Conservation (phyloP, 2,113 vertebrate genomes). For the Illadopsis cleaveri region DNA sequence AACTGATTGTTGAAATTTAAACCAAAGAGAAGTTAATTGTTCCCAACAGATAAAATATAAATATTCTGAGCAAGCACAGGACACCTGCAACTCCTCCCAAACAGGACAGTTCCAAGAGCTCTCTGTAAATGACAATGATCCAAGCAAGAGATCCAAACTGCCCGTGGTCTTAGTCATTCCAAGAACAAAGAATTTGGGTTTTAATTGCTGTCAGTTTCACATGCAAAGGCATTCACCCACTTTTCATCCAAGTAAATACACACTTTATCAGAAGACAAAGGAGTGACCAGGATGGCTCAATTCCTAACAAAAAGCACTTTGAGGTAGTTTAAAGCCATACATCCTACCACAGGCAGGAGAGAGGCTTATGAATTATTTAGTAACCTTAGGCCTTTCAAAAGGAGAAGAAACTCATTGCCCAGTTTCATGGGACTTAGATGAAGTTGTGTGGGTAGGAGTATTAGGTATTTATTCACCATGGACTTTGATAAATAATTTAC, state of each 20-base stretch:
- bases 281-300: constrained; percentile 45
- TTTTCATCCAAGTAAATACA: constrained; percentile 38
- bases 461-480: constrained; percentile 70
- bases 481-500: constrained; percentile 81
- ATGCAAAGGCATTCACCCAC: background rate
- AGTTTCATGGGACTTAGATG: constrained; percentile 64
- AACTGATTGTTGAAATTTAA: background rate
- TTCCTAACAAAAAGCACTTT: constrained; percentile 55
- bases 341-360: constrained; percentile 66
- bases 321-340: constrained; percentile 67
- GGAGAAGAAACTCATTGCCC: constrained; percentile 72
- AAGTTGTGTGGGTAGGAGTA: constrained; percentile 64
- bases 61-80: background rate
- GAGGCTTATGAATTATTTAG: constrained; percentile 75
- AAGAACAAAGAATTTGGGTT: background rate
- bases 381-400: constrained; percentile 71
- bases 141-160: background rate
- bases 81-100: background rate
- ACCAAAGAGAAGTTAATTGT: background rate
- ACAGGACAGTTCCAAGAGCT: background rate
- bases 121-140: background rate
- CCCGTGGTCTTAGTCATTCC: background rate
- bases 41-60: background rate
- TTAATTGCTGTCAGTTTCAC: background rate
- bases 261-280: constrained; percentile 31